Evolutionary conservation across 2,113 vertebrate genomes (phyloP).

Genomic region (Callipepla squamata): DNA sequence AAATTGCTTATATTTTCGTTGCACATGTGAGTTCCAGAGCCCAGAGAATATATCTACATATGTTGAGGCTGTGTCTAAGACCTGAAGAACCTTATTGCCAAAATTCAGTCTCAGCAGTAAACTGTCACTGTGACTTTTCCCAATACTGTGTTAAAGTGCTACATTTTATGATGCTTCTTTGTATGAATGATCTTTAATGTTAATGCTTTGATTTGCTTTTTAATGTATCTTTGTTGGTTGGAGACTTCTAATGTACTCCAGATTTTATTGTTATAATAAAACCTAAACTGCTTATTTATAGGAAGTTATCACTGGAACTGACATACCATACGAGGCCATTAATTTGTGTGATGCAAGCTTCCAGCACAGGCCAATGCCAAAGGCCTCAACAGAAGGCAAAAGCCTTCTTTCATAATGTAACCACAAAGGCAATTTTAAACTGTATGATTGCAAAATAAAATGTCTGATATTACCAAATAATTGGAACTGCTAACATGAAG

Average conservation of each 20-base stretch:
- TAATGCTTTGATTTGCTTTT: not conserved
- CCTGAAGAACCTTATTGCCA: not conserved
- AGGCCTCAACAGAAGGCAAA: constrained; percentile 7
- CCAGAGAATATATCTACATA: not conserved
- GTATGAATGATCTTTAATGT: not conserved
- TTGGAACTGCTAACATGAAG: not conserved
- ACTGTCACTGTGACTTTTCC: not conserved
- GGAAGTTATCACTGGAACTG: constrained; percentile 5
- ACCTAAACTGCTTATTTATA: constrained; percentile 18
- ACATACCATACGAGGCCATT: not conserved
- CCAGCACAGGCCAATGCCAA: not conserved
- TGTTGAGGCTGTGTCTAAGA: not conserved
- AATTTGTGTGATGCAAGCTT: not conserved
- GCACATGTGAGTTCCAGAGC: not conserved
- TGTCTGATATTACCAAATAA: not conserved
- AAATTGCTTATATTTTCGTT: not conserved
- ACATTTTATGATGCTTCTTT: not conserved
- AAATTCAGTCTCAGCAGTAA: not conserved
- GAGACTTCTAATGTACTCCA: not conserved
- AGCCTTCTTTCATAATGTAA: not conserved
- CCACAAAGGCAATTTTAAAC: not conserved
- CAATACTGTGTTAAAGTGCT: not conserved
- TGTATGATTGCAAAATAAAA: not conserved
- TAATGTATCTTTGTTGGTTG: not conserved
- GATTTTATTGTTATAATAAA: constrained; percentile 22